A percentile compares a stretch with the other conserved stretches of the same genome.
These are phyloP conservation scores for Poecilia picta DNA, from an alignment of 2,797 vertebrate species.

Conservation along the genomic window DNA sequence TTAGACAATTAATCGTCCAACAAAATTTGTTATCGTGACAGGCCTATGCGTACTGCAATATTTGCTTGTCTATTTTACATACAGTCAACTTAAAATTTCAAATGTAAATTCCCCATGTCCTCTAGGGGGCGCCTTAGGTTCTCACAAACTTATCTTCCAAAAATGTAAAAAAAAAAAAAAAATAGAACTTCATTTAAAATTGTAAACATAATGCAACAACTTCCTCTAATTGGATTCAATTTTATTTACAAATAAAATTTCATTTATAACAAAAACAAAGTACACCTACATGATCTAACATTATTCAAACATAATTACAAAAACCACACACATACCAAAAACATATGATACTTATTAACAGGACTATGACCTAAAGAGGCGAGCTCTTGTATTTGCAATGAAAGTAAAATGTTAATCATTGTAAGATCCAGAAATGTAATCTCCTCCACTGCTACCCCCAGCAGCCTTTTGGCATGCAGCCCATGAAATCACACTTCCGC, in stretches of 20 bases:
- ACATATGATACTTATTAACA: neutral
- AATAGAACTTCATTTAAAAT: neutral
- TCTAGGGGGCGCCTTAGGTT: no score
- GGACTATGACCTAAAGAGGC: neutral
- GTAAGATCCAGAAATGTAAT: constrained; percentile 1
- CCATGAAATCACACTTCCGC: constrained; percentile 1
- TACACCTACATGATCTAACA: neutral
- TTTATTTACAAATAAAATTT: neutral
- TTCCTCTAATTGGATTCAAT: neutral
- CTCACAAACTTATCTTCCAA: neutral
- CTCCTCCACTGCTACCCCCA: neutral
- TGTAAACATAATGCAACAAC: neutral
- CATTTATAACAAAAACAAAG: neutral
- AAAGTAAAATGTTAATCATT: neutral
- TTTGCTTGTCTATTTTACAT: no score
- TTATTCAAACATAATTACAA: neutral
- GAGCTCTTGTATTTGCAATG: neutral
- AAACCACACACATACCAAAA: neutral
- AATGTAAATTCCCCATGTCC: no score
- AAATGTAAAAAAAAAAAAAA: neutral
- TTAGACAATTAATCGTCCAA: no score
- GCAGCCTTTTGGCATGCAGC: neutral
- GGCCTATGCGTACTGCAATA: no score
- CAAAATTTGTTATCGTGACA: no score
- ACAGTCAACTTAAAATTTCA: no score